Conservation (phyloP, 2,113 vertebrate species). For the rabbit (Oryctolagus cuniculus) region mOryCun1.1 NC_091443.1:76279501-76280000, state of each 20-base stretch:
- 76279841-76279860: constrained; percentile 37
- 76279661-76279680: constrained; percentile 63
- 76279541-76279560: constrained; percentile 32
- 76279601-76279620: background rate
- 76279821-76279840: constrained; percentile 48
- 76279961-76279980: background rate
- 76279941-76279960: background rate
- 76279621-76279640: constrained; percentile 52
- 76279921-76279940: background rate
- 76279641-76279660: constrained; percentile 71
- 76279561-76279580: constrained; percentile 54
- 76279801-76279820: background rate
- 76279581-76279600: constrained; percentile 62
- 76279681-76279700: constrained; percentile 57
- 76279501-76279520: constrained; percentile 54
- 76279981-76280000: constrained; percentile 37
- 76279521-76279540: constrained; percentile 39
- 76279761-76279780: background rate
- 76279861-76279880: constrained; percentile 36
- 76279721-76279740: background rate
- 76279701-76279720: constrained; percentile 66
- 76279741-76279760: background rate
- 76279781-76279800: background rate
- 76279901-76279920: background rate
- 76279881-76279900: constrained; percentile 45